Base-by-base conservation (phyloP, 2,797 vertebrate genomes). In the Phoebastria nigripes region DNA sequence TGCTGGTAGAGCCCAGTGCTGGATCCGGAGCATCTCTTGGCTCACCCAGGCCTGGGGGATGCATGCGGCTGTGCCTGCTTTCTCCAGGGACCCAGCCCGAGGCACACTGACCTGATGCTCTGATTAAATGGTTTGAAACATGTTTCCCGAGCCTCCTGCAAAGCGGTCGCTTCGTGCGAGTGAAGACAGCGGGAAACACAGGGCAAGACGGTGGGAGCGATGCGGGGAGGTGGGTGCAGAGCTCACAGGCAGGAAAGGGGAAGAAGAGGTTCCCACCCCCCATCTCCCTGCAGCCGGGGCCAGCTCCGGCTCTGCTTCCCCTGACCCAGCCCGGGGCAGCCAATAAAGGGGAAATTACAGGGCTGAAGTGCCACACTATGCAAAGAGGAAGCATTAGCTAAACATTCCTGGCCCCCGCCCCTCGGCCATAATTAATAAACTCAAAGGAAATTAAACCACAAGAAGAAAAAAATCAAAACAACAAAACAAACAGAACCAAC, bases 401-500 rank as follows among this genome's bases (percentile, higher is more conserved):
- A 90, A 71, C 74, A 70, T 79, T 86, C 84, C 93, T 61, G 63
- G 73, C 76, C 83, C 70, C 42, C 28, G 2, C 77, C 62, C 51
- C 37, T 33, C 66, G 58, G 82, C 49, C 73, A 44, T 89, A 73
- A 94, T 93, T 94, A 95, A 94, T 95, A 91, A 97, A 90, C 88
- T 94, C 89, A 84, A 95, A 96, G 92, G 96, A 97, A 97, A 96
- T 93, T 73, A 94, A 96, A 96, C 89, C 94, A 87, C 87, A 85
- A 94, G 85, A 89, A 96, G 83, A 87, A 69, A 91, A 90, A 80
- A 65, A 54, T 41, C 70, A n/a, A 66, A 96, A 74, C 70, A 93
- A 35, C 73, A 61, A 93, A 91, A 37, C 6, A 33, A 80, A 37
- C 56, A 35, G 14, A n/a, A 77, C 81, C 67, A 88, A 78, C 67